Base-by-base conservation (phyloP, 1,140 invertebrate genomes). In the Carposina sasakii region DNA sequence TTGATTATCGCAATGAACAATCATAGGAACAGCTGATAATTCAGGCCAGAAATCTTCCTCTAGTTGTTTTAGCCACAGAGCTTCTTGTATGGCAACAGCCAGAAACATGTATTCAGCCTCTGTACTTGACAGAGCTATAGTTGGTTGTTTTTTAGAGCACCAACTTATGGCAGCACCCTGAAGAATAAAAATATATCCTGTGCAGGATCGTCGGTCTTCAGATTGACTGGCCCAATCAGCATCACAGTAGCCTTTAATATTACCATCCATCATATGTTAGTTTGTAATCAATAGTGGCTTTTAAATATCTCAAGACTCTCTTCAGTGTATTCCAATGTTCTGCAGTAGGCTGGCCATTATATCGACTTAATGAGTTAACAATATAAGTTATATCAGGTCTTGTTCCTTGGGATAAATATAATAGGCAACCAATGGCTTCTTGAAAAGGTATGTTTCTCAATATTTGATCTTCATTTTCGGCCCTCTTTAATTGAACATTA, bases 51-150 rank as follows among this genome's bases (percentile, higher is more conserved):
- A 22, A 10, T 41, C 26, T 21, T 39, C 37, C 10, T 58, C 44
- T 23, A 65, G 46, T 44, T 61, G 43, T 49, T 50, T 58, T 5
- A 61, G 45, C 58, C 55, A 65, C 23, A 55, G 24, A 10, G 55
- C 59, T 37, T 65, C 55, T 52, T 65, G 62, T 4, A 36, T 17
- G 16, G 55, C 50, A 20, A 42, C n/a, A n/a, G 50, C 37, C 26
- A 65, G 41, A 10, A 56, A 46, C 48, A 85, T 67, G 42, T 76
- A 81, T 54, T 86, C 83, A 0, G 78, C 74, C 57, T 86, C 76
- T 37, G 63, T 77, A 16, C 57, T 79, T 19, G 72, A 84, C 4
- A 76, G 21, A 9, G 75, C 65, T 20, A 85, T 57, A 17, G 54
- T 68, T 37, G 41, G 49, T 47, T 84, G 73, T 49, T 59, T 65